Base-by-base conservation (phyloP, 2,113 vertebrate genomes). In the Haliaeetus leucogaster region DNA sequence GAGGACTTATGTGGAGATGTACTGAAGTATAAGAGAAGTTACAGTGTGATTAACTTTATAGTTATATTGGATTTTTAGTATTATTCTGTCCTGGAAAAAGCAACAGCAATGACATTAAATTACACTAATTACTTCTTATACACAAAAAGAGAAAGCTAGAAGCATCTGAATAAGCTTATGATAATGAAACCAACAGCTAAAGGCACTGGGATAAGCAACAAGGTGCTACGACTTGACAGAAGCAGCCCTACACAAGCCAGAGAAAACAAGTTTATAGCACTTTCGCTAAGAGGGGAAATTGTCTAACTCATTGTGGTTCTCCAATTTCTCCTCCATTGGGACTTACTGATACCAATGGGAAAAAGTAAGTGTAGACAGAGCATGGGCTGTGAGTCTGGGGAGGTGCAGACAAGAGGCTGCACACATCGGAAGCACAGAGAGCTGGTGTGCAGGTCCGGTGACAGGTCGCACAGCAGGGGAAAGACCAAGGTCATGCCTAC, bases 131-230 rank as follows among this genome's bases (percentile, higher is more conserved):
- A 92, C 38, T 94, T 70, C 87, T 65, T 91, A 88, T 38, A 77
- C 45, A 86, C 36, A 93, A 85, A 93, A 87, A 82, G 36, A 93
- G 91, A 90, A 95, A 90, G 78, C 82, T 93, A 94, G 74, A 76
- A 94, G 84, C 62, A 84, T 85, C 63, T 63, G 81, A 91, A 91
- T 82, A 50, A 93, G 93, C 50, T 93, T 95, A 96, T 91, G 91
- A 83, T 95, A 97, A 97, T 86, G 95, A 97, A 93, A 90, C n/a
- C 71, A 79, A 91, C 53, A 91, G 84, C 94, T 93, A 86, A 94
- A 94, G 89, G 89, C 96, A 71, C 27, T 90, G 50, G 82, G 66
- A 94, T 91, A 94, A 91, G 86, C 42, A 85, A 59, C 55, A 80
- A 43, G 23, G 55, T 80, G n/a, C 73, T 82, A 26, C 55, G 74